Percentiles rank a stretch among this genome's conserved stretches.
phyloP scores from a whole-genome alignment of 2,113 vertebrate species.

The Mola mola region DNA sequence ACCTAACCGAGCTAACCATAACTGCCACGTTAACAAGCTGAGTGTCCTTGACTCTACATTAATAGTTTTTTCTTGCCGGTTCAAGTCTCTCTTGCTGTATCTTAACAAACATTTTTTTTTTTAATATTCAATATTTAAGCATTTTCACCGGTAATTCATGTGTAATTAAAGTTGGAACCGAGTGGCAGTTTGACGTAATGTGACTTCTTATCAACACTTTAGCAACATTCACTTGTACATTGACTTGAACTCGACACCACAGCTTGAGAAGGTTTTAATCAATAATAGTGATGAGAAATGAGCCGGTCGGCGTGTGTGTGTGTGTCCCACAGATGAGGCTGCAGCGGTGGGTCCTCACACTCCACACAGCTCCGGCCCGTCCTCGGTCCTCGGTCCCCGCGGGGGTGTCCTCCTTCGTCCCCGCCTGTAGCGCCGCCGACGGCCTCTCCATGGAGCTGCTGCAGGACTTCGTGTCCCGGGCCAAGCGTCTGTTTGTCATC shows the following conservation, averaged over 20 bases:
- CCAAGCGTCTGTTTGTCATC: slow-evolving; percentile 88
- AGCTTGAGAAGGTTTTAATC: no score
- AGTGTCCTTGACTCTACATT: neutral
- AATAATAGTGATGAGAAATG: no score
- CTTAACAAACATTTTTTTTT: no score
- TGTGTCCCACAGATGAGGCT: slow-evolving; percentile 70
- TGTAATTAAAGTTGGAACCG: no score
- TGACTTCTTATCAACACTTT: no score
- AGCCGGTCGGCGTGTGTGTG: no score
- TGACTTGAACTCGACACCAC: no score
- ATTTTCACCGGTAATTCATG: no score
- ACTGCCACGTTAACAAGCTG: neutral
- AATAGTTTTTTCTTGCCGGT: neutral
- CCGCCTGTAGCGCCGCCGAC: slow-evolving; percentile 83
- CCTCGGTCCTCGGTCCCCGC: slow-evolving; percentile 49
- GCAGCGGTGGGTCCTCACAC: slow-evolving; percentile 32
- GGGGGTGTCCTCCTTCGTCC: slow-evolving; percentile 81
- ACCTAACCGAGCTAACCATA: neutral
- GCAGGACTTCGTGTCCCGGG: slow-evolving; percentile 85
- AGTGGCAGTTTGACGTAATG: no score
- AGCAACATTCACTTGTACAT: no score
- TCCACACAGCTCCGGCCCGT: slow-evolving; percentile 29
- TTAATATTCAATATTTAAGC: no score
- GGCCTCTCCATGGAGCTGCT: slow-evolving; percentile 81
- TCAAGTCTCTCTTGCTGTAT: neutral